Evolutionary conservation across 2,797 vertebrate genomes (phyloP), one percentile per base, ranked within the genome.

Genomic region (Orientallactaga sibirica): DNA sequence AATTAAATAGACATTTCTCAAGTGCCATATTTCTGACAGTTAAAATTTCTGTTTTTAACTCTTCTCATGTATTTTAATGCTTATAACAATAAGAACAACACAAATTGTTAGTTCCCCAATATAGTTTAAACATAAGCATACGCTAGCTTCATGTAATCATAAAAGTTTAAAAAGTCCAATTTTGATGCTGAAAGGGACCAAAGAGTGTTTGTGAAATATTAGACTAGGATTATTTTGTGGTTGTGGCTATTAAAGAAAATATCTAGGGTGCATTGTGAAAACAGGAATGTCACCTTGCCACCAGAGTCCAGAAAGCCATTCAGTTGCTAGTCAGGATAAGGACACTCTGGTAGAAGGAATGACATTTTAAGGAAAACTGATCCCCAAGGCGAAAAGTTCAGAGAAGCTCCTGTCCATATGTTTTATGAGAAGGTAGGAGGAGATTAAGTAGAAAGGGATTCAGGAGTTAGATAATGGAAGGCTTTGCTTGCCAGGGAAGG

Each of bases 1-100:
- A 79, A 27, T 86, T 85, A 41, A 91, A 76, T 95, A 92, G 18
- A 52, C 88, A n/a, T 2, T 55, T 41, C 64, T 8, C 19, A 11
- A 14, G 0, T 70, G 67, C 94, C 82, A 15, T 3, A 90, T 55
- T 91, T 86, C 14, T 96, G 71, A 88, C 25, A 94, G 29, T 37
- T 91, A 64, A 5, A 58, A 19, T 88, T 90, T 97, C 58, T 55
- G 62, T 55, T 95, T 96, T 68, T 52, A 83, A 61, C 9, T 58
- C 6, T 80, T 88, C 70, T 80, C 1, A 43, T 88, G 24, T 68
- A 79, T 43, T 92, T 68, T 76, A n/a, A 37, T 66, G 16, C 43
- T 43, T 96, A 61, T 92, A 70, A 70, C 4, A 90, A 22, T 37
- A 64, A 33, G 11, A 91, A 0, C 37, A 78, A 80, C 88, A 79